Evolutionary conservation across 2,888 invertebrate species (phyloP), one percentile per base, ranked within the genome.

Genomic region (Doris montereyensis): DNA sequence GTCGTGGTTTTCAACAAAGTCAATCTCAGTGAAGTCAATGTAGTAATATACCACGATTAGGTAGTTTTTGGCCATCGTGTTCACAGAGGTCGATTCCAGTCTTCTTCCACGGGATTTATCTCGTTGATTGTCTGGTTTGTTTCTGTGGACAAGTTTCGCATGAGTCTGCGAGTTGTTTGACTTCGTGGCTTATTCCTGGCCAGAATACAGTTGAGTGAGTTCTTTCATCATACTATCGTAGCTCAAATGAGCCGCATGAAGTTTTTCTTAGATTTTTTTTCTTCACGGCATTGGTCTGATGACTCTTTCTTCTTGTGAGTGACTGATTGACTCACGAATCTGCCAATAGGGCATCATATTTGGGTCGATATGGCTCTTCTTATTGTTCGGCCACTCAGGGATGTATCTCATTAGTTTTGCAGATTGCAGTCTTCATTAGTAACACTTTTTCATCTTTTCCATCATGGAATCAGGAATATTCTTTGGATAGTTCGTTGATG

Each of bases 241-340:
- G 24, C 67, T 75, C 13, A 82, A 74, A 65, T 82, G 82, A 17
- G 81, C 74, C 2, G 75, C 60, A 35, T 82, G 82, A 17, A 82
- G 28, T 24, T 72, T 62, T 26, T 72, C 67, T 28, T 70, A 76
- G 67, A 82, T 77, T 28, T 79, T 62, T 0, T 17, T 21, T 65
- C 79, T 17, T 26, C 76, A 41, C 2, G 62, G 10, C 0, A 8
- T 1, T 24, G 81, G 81, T 17, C 81, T 62, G 10, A 82, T 30
- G n/a, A 81, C 72, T 32, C 57, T 28, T 26, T 81, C 82, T 1
- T 80, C 82, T 76, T 80, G 21, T 76, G n/a, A n/a, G n/a, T n/a
- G n/a, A n/a, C n/a, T n/a, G n/a, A n/a, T n/a, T n/a, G n/a, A n/a
- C n/a, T n/a, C n/a, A n/a, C 67, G 13, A 75, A 52, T 1, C 32